A percentile compares a stretch with the other conserved stretches of the same genome.
These are phyloP conservation scores for Drosophila nr. medialis DNA, from an alignment of 2,888 invertebrate species.

Conservation along the genomic window DNA sequence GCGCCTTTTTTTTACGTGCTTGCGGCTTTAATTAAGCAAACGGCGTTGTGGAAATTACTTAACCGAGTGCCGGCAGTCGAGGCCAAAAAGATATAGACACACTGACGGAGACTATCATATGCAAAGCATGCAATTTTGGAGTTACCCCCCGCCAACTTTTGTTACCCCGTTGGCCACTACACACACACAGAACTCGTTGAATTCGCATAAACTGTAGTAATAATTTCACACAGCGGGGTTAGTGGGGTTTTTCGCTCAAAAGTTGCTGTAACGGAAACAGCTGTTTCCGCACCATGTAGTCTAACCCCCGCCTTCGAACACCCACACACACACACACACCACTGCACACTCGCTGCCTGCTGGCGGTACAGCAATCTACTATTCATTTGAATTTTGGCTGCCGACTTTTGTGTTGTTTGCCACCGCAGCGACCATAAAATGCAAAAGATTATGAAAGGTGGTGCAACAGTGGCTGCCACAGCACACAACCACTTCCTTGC, in stretches of 20 bases:
- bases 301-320: neutral
- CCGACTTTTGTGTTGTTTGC: slow-evolving; percentile 57
- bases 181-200: slow-evolving; percentile 64
- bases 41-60: slow-evolving; percentile 47
- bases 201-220: slow-evolving; percentile 78
- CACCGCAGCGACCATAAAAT: slow-evolving; percentile 70
- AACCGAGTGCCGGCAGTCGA: slow-evolving; percentile 21
- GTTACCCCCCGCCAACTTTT: neutral
- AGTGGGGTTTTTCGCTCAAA: slow-evolving; percentile 38
- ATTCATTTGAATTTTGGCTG: slow-evolving; percentile 77
- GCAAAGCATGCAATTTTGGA: slow-evolving; percentile 33
- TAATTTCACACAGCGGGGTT: slow-evolving; percentile 59
- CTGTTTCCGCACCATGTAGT: slow-evolving; percentile 63
- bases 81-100: slow-evolving; percentile 14
- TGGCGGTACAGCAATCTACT: slow-evolving; percentile 61
- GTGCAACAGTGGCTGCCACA: slow-evolving; percentile 48
- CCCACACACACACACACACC: neutral
- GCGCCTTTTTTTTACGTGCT: slow-evolving; percentile 18
- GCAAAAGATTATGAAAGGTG: slow-evolving; percentile 77
- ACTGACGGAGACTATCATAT: slow-evolving; percentile 13
- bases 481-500: slow-evolving; percentile 55
- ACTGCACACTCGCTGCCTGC: slow-evolving; percentile 17
- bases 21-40: slow-evolving; percentile 65
- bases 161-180: neutral
- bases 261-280: slow-evolving; percentile 69